A percentile compares a stretch with the other conserved stretches of the same genome.
phyloP scores from a whole-genome alignment of 2,113 vertebrate genomes.

The Neomonachus schauinslandi region DNA sequence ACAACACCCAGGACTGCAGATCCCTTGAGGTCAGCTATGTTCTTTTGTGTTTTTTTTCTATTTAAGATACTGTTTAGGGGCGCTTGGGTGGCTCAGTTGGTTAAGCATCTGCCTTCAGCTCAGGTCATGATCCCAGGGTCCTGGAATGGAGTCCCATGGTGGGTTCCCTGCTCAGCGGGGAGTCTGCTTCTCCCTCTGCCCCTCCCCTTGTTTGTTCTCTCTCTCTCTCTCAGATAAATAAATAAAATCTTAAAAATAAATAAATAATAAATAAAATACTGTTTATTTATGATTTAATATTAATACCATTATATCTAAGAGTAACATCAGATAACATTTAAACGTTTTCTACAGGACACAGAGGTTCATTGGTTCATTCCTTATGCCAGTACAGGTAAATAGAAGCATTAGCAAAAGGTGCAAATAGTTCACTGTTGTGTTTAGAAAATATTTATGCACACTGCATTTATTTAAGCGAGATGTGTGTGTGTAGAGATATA shows the following conservation, averaged over 20 bases:
- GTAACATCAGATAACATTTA: slow-evolving; percentile 96
- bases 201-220: no score
- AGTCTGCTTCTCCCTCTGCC: no score
- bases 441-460: slow-evolving; percentile 92
- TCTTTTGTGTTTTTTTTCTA: slow-evolving; percentile 75
- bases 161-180: no score
- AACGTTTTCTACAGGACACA: slow-evolving; percentile 97
- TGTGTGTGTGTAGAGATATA: background rate
- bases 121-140: no score
- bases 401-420: slow-evolving; percentile 95
- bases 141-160: no score
- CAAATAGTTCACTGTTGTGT: slow-evolving; percentile 90
- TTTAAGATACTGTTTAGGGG: slow-evolving; percentile 93
- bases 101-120: no score
- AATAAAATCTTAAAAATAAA: no score
- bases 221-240: no score
- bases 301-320: slow-evolving; percentile 98
- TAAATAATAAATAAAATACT: slow-evolving; percentile 91
- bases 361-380: slow-evolving; percentile 94
- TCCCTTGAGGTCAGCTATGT: background rate
- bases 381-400: slow-evolving; percentile 93
- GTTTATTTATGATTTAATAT: slow-evolving; percentile 99
- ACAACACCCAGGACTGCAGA: background rate
- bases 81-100: background rate
- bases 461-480: slow-evolving; percentile 91